Evolutionary conservation across 2,797 vertebrate genomes (phyloP), one percentile per base, ranked within the genome.

Genomic region (Ptychadena robeensis): DNA sequence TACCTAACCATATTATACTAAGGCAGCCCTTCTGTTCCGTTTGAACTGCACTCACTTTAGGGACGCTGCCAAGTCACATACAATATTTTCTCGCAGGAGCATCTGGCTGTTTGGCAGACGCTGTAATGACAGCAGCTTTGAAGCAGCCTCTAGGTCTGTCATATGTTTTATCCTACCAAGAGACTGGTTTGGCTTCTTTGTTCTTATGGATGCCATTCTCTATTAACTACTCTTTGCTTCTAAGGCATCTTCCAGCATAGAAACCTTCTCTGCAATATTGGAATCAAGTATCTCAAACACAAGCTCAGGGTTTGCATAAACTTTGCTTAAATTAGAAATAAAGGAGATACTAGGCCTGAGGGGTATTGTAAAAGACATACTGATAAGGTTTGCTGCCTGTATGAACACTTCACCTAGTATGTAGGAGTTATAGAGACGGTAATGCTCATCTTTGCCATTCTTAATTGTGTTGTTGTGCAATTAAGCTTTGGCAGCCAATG

Each of bases 41-140:
- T 80, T 61, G 79, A 89, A 82, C 80, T 81, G 81, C 59, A 84
- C 86, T 75, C 72, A 72, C 65, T 81, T 75, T 71, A 80, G 78
- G 83, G 86, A 87, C 79, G 79, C 77, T 86, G 87, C 86, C 89
- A 91, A 87, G 86, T 86, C 82, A 86, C 85, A 88, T 70, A 80
- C 87, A 87, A 88, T 87, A 82, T 83, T 88, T 89, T 87, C 85
- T 84, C 91, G 88, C 86, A 90, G 87, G 78, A 91, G 89, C 91
- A 92, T 87, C 90, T 91, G 88, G 87, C 88, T 88, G 86, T 85
- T 90, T 91, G 91, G 89, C 89, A 92, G 87, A 88, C 86, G 82
- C 70, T 87, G 67, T 87, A 86, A 70, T 34, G 22, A 0, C 69
- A 88, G 86, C 86, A 88, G 88, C 89, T 92, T 92, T 92, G 90